Percentiles rank a stretch among this genome's conserved stretches.
phyloP scores from a whole-genome alignment of 2,797 vertebrate genomes.

The Microctenopoma lineatum region DNA sequence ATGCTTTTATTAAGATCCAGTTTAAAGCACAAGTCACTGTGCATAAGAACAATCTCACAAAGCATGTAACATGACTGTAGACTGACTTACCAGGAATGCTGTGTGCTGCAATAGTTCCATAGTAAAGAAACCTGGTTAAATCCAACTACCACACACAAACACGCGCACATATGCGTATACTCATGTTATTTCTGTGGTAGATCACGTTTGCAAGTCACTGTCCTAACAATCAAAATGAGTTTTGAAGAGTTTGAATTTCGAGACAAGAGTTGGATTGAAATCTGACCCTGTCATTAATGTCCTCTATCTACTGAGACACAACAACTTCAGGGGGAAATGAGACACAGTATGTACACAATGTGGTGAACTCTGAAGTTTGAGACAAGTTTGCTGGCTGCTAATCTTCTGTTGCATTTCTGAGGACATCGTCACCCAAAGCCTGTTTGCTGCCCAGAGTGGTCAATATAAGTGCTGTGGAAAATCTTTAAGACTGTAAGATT shows the following conservation, averaged over 20 bases:
- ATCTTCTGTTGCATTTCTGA: neutral
- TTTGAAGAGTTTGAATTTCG: neutral
- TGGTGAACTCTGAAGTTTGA: neutral
- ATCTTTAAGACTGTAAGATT: neutral
- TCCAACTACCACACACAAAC: too few relatives aligned
- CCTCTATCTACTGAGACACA: neutral
- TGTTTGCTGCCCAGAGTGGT: neutral
- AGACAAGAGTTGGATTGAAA: too few relatives aligned
- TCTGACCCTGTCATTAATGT: neutral
- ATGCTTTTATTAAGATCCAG: neutral
- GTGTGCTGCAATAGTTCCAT: too few relatives aligned
- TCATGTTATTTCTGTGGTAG: neutral
- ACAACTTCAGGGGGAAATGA: neutral
- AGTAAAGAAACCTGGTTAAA: too few relatives aligned
- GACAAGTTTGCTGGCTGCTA: neutral
- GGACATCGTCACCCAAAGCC: too few relatives aligned
- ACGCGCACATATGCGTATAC: too few relatives aligned
- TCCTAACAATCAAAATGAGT: neutral
- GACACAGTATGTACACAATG: neutral
- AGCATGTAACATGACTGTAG: neutral
- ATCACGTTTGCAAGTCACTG: neutral
- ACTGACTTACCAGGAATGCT: too few relatives aligned
- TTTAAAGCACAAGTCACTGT: neutral
- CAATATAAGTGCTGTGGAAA: neutral
- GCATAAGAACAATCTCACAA: neutral